Evolutionary conservation across 2,113 vertebrate genomes (phyloP).

Genomic region (Sialia sialis): DNA sequence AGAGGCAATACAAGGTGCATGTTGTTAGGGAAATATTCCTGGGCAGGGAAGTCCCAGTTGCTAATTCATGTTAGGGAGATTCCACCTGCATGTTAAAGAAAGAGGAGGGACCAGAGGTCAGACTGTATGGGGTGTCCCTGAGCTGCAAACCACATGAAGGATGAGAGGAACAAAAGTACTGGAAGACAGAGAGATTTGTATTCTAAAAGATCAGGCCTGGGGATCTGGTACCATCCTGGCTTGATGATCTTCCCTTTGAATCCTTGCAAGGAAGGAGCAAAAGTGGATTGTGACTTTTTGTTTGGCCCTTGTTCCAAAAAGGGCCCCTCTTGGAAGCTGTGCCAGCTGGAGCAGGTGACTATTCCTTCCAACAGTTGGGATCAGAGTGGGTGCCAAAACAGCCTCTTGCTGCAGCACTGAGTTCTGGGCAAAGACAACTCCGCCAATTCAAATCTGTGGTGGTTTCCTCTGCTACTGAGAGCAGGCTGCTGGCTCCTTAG

Average conservation of each 20-base stretch:
- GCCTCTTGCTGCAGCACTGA: not conserved
- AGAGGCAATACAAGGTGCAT: not conserved
- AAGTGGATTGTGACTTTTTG: not conserved
- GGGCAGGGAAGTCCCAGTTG: not conserved
- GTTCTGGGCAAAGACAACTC: not conserved
- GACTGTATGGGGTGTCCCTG: not conserved
- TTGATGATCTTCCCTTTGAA: not conserved
- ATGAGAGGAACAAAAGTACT: not conserved
- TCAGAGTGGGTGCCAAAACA: not conserved
- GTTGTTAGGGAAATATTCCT: not conserved
- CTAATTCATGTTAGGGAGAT: not conserved
- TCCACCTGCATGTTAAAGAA: not conserved
- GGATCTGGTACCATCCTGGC: not conserved
- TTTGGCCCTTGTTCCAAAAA: not conserved
- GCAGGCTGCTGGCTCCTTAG: not conserved
- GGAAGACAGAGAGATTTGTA: not conserved
- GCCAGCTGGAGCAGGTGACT: not conserved
- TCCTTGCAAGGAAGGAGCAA: not conserved
- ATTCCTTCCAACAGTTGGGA: not conserved
- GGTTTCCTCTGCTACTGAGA: not conserved
- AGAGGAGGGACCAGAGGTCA: not conserved
- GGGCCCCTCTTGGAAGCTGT: not conserved
- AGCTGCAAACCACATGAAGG: not conserved
- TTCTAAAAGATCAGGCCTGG: not conserved
- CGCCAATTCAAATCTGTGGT: not conserved